These are phyloP conservation scores for Heteromormyrus szaboi DNA, from an alignment of 2,797 vertebrate species.

Conservation along the genomic window DNA sequence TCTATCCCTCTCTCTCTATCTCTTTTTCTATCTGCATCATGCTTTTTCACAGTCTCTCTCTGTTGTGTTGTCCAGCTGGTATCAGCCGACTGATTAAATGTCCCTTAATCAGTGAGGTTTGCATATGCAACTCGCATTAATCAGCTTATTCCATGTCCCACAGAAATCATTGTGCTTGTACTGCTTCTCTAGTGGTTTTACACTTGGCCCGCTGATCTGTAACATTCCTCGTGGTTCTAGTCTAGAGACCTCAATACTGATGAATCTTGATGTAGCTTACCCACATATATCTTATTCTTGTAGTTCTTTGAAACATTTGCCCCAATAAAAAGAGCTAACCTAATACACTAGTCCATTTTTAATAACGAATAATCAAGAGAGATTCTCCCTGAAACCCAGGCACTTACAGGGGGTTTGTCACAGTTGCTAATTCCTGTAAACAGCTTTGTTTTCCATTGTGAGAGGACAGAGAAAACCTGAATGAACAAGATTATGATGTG, in stretches of 20 bases:
- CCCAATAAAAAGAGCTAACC: neutral
- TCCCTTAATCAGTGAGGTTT: neutral
- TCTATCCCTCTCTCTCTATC: neutral
- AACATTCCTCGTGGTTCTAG: neutral
- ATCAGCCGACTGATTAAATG: neutral
- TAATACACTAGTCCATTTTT: neutral
- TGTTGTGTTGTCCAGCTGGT: neutral
- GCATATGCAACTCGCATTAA: conserved; percentile 4
- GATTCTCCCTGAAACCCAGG: neutral
- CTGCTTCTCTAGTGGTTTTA: neutral
- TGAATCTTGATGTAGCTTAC: neutral
- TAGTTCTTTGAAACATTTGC: neutral
- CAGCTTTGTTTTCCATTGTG: neutral
- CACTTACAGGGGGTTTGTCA: neutral
- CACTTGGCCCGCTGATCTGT: neutral
- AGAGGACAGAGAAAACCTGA: neutral
- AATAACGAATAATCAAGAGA: neutral
- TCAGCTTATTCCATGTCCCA: neutral
- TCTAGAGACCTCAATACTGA: neutral
- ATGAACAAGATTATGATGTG: neutral
- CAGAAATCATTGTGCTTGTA: neutral
- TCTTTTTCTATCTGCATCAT: neutral
- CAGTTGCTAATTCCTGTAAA: neutral
- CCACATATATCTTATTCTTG: neutral
- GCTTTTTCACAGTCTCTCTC: neutral